A percentile compares a stretch with the other conserved stretches of the same genome.
These are phyloP conservation scores for Nomada hirtipes DNA, from an alignment of 2,888 invertebrate genomes.

Conservation along the genomic window DNA sequence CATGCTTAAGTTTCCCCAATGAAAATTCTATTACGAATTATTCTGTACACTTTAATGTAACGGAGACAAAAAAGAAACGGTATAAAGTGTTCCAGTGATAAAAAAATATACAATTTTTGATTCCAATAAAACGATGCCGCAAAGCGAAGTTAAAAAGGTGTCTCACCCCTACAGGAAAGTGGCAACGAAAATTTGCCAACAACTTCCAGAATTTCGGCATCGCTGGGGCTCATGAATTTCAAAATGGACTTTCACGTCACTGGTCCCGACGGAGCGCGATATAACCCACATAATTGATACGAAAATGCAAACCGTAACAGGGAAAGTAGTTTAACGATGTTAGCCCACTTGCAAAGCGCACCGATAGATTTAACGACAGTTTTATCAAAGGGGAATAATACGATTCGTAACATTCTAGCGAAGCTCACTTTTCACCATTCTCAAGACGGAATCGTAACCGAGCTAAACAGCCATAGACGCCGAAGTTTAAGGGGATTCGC, in stretches of 20 bases:
- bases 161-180: no score
- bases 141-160: no score
- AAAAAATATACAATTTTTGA: no score
- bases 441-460: slow-evolving; percentile 12
- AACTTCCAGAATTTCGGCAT: no score
- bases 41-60: no score
- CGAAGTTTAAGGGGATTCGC: slow-evolving; percentile 40
- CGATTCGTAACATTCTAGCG: neutral
- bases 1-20: no score
- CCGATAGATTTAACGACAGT: neutral
- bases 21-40: no score
- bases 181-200: no score
- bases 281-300: neutral
- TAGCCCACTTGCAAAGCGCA: neutral
- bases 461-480: neutral
- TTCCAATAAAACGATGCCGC: no score
- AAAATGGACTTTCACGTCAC: neutral
- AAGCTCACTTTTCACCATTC: slow-evolving; percentile 1
- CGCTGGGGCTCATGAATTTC: neutral
- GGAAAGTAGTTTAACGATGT: neutral
- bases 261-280: neutral
- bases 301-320: neutral
- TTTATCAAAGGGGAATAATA: neutral
- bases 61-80: no score
- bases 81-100: no score